Percentiles rank a stretch among this genome's conserved stretches.
These are phyloP conservation scores for Alca torda DNA, from an alignment of 2,797 vertebrate species.

Conservation along the genomic window DNA sequence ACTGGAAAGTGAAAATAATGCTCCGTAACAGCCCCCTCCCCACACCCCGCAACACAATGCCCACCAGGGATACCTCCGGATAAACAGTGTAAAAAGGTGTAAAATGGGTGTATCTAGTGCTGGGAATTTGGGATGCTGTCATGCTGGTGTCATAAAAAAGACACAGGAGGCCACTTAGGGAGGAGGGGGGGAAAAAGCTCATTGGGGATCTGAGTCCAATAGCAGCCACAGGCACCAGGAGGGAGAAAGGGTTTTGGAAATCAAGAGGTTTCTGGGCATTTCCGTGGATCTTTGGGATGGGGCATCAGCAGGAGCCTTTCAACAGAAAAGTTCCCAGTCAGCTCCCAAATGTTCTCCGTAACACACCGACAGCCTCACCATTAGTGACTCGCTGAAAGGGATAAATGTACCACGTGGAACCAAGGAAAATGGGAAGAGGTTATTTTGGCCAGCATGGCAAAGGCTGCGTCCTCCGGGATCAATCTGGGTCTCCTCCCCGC, in stretches of 20 bases:
- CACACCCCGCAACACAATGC: not conserved
- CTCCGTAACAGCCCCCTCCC: not conserved
- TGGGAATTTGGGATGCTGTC: not conserved
- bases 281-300: not conserved
- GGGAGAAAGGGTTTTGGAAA: not conserved
- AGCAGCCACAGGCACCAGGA: not conserved
- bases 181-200: too few relatives aligned
- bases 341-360: not conserved
- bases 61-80: not conserved
- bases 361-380: accelerated
- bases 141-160: not conserved
- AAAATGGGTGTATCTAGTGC: accelerated
- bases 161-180: not conserved
- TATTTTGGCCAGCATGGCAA: not conserved
- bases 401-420: not conserved
- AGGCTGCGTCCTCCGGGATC: not conserved
- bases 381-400: not conserved
- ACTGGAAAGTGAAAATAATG: not conserved
- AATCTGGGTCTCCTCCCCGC: not conserved
- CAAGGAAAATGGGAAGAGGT: not conserved
- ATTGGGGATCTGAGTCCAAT: accelerated
- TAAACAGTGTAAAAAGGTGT: not conserved
- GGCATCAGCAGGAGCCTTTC: not conserved
- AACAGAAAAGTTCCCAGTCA: not conserved
- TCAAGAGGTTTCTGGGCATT: not conserved